phyloP scores from a whole-genome alignment of 2,888 invertebrate species.

The Lypha dubia region DNA sequence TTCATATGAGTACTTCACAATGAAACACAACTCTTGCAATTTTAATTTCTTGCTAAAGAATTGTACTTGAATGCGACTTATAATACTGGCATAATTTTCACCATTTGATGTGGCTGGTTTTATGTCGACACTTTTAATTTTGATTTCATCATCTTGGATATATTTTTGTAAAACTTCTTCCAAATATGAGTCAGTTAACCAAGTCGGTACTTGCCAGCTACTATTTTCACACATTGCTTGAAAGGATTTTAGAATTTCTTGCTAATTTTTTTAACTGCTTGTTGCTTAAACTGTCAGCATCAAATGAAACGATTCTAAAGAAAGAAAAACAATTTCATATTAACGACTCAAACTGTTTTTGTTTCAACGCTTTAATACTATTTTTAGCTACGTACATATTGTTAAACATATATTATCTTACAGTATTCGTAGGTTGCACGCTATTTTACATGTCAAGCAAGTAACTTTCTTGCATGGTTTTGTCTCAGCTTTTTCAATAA shows the following conservation, averaged over 20 bases:
- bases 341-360: no score
- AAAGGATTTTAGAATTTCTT: neutral
- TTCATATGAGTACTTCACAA: conserved; percentile 78
- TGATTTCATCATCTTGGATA: conserved; percentile 75
- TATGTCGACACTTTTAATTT: conserved; percentile 72
- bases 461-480: no score
- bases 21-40: conserved; percentile 71
- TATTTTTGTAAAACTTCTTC: conserved; percentile 74
- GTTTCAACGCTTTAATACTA: no score
- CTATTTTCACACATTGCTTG: conserved; percentile 18
- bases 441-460: no score
- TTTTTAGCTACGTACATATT: no score
- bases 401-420: no score
- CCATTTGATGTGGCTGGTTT: conserved; percentile 78
- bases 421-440: no score
- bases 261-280: neutral
- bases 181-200: conserved; percentile 78
- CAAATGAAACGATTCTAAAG: no score
- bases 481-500: no score
- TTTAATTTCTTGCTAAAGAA: neutral
- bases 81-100: conserved; percentile 79
- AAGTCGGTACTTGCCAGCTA: conserved; percentile 67
- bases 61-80: conserved; percentile 77
- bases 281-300: no score
- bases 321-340: no score